A percentile compares a stretch with the other conserved stretches of the same genome.
Evolutionary conservation across 2,888 invertebrate species (phyloP).

Genomic region (Cryptus viduatorius): DNA sequence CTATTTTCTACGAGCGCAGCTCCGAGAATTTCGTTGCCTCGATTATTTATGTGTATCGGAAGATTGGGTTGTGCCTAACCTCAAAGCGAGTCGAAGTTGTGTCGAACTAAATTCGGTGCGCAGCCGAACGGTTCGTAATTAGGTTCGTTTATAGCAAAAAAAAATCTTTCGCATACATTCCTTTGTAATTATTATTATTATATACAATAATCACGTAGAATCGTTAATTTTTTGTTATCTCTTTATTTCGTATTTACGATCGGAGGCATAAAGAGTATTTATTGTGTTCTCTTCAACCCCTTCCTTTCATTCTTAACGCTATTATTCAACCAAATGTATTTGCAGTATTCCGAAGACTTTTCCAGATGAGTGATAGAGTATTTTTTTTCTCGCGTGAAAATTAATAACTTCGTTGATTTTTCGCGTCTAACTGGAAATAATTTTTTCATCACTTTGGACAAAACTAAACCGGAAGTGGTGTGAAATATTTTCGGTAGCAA

Average conservation of each 20-base stretch:
- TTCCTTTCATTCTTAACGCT: slow-evolving; percentile 73
- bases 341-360: slow-evolving; percentile 73
- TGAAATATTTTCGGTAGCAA: too few relatives aligned
- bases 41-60: slow-evolving; percentile 1
- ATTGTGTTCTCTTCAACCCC: slow-evolving; percentile 17
- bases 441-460: background rate
- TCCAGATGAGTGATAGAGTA: slow-evolving; percentile 51
- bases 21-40: slow-evolving; percentile 14
- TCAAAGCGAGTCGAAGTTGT: slow-evolving; percentile 17
- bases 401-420: background rate
- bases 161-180: slow-evolving; percentile 71
- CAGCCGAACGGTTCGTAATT: background rate
- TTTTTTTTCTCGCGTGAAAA: slow-evolving; percentile 47
- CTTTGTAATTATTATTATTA: slow-evolving; percentile 62
- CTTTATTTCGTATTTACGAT: slow-evolving; percentile 1
- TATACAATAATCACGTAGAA: slow-evolving; percentile 42
- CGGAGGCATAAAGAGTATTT: slow-evolving; percentile 41
- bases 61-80: slow-evolving; percentile 7
- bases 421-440: background rate
- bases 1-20: slow-evolving; percentile 17
- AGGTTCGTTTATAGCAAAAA: slow-evolving; percentile 29
- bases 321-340: slow-evolving; percentile 72
- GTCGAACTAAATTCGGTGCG: slow-evolving; percentile 25
- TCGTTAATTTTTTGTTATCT: slow-evolving; percentile 42
- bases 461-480: too few relatives aligned